A percentile compares a stretch with the other conserved stretches of the same genome.
phyloP scores from a whole-genome alignment of 2,888 invertebrate genomes.

The Phlogophora meticulosa region DNA sequence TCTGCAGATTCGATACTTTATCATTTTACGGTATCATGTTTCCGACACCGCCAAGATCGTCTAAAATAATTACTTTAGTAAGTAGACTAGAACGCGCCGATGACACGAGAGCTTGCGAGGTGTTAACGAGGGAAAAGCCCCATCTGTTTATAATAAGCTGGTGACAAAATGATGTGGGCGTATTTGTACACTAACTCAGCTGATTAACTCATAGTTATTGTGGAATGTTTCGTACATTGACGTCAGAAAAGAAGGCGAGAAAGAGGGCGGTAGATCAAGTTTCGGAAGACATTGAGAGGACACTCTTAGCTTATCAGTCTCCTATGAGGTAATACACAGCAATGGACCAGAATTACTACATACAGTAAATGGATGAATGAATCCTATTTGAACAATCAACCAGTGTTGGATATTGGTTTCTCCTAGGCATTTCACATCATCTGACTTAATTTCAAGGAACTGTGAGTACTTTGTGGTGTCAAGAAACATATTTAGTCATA shows the following conservation, averaged over 20 bases:
- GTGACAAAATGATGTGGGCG: slow-evolving; percentile 34
- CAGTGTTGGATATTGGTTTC: not conserved
- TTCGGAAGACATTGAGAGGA: slow-evolving; percentile 2
- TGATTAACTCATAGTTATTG: slow-evolving; percentile 35
- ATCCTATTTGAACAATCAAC: too few species aligned
- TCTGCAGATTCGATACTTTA: not conserved
- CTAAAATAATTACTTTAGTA: not conserved
- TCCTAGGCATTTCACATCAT: not conserved
- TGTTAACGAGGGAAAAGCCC: slow-evolving; percentile 25
- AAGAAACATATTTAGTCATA: slow-evolving; percentile 9
- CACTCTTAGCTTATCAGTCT: not conserved
- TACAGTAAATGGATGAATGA: too few species aligned
- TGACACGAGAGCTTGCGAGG: slow-evolving; percentile 9
- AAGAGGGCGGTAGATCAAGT: not conserved
- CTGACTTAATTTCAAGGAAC: not conserved
- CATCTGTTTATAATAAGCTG: slow-evolving; percentile 19
- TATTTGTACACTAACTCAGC: slow-evolving; percentile 18
- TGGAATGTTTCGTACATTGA: slow-evolving; percentile 15
- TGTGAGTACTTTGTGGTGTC: not conserved
- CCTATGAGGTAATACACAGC: too few species aligned
- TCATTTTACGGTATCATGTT: not conserved
- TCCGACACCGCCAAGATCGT: not conserved
- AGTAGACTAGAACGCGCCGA: slow-evolving; percentile 5
- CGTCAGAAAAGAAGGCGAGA: not conserved
- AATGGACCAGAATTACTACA: not conserved